phyloP scores from a whole-genome alignment of 2,113 vertebrate species.

The Malaclemys terrapin region DNA sequence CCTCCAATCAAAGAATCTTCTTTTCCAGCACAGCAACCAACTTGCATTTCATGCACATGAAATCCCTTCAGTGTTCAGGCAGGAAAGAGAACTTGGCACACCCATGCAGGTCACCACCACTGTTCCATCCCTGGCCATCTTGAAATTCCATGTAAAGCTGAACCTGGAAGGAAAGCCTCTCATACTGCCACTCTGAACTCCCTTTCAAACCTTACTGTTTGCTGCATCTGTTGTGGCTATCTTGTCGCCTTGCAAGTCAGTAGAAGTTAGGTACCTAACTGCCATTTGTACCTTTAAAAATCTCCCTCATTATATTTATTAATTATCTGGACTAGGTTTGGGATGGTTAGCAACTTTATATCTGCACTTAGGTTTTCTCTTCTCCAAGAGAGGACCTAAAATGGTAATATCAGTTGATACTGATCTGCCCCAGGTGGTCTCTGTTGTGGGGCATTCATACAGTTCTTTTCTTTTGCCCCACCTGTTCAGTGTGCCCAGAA shows the following conservation, averaged over 20 bases:
- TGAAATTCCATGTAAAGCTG: too few species aligned
- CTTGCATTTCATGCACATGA: too few species aligned
- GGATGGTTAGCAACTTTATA: background rate
- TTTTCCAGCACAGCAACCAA: too few species aligned
- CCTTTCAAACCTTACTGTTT: too few species aligned
- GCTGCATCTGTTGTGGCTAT: too few species aligned
- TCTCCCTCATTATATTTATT: background rate
- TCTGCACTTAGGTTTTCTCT: background rate
- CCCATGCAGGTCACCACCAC: too few species aligned
- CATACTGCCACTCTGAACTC: too few species aligned
- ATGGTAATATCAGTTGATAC: background rate
- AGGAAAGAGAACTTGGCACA: too few species aligned
- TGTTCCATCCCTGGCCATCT: too few species aligned
- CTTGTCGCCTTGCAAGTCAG: conserved; percentile 21
- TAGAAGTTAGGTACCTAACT: background rate
- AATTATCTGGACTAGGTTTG: background rate
- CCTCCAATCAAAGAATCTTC: too few species aligned
- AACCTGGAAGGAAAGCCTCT: too few species aligned
- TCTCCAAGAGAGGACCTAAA: background rate
- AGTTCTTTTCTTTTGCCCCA: background rate
- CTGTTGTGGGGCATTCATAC: background rate
- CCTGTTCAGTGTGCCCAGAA: background rate
- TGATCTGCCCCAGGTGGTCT: background rate
- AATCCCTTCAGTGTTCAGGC: too few species aligned
- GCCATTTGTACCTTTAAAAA: background rate